These are phyloP conservation scores for Sesamia inferens DNA, from an alignment of 2,888 invertebrate genomes.

Conservation along the genomic window DNA sequence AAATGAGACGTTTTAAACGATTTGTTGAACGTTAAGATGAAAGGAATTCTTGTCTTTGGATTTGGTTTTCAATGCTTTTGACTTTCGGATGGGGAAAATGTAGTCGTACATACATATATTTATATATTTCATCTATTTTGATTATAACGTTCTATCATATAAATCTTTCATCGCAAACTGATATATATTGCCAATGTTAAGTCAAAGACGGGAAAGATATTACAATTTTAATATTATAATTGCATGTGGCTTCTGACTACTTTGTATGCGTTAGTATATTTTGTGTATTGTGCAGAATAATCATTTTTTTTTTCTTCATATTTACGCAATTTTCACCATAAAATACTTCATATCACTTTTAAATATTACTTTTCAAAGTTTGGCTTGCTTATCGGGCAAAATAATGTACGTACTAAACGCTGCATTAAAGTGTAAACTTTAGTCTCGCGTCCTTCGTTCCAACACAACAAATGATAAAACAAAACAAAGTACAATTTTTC, in stretches of 20 bases:
- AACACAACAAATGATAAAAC: neutral
- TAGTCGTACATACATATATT: neutral
- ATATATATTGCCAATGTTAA: too few species aligned
- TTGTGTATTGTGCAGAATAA: too few species aligned
- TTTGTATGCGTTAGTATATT: too few species aligned
- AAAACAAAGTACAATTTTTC: neutral
- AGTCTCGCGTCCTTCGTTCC: neutral
- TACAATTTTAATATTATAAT: too few species aligned
- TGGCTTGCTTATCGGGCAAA: neutral
- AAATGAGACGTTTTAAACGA: constrained; percentile 64
- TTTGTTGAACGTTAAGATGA: constrained; percentile 52
- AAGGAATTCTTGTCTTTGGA: constrained; percentile 34
- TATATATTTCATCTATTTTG: neutral
- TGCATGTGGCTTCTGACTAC: too few species aligned
- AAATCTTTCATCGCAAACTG: too few species aligned
- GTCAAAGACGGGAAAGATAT: too few species aligned
- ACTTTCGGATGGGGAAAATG: constrained; percentile 7
- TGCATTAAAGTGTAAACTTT: too few species aligned
- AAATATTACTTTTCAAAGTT: neutral
- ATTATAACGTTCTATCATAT: neutral
- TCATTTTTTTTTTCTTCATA: neutral
- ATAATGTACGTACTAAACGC: too few species aligned
- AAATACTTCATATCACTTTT: neutral
- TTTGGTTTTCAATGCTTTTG: constrained; percentile 33
- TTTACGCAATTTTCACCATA: too few species aligned